These are phyloP conservation scores for Variabilichromis moorii DNA, from an alignment of 2,113 vertebrate genomes.

Conservation along the genomic window DNA sequence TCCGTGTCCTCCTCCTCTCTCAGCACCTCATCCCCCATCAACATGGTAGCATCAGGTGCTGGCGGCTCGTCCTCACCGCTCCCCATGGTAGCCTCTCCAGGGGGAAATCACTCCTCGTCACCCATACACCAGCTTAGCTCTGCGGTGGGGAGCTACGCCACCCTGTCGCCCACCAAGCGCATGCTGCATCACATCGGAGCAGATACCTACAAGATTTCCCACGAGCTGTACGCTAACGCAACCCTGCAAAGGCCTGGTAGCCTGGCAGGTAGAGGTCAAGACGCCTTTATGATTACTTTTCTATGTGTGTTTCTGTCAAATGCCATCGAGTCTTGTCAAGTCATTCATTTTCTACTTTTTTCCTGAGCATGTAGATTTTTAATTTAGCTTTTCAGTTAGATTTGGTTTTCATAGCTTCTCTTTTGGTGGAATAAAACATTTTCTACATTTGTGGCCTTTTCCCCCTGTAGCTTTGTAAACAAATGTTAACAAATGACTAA, in stretches of 20 bases:
- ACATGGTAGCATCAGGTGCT: constrained; percentile 78
- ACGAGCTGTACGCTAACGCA: constrained; percentile 92
- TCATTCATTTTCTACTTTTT: background rate
- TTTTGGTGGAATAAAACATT: background rate
- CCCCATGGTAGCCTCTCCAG: constrained; percentile 64
- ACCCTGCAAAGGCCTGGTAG: constrained; percentile 96
- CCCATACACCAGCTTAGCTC: constrained; percentile 93
- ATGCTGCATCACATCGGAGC: constrained; percentile 80
- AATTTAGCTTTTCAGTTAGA: background rate
- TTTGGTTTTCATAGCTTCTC: background rate
- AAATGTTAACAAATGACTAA: background rate
- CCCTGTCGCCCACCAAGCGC: constrained; percentile 92
- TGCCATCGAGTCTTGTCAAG: background rate
- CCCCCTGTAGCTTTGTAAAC: background rate
- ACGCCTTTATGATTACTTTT: background rate
- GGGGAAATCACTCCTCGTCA: constrained; percentile 72
- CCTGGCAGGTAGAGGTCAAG: constrained; percentile 82
- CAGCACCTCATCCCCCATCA: constrained; percentile 94
- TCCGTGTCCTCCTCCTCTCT: background rate
- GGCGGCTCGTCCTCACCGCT: constrained; percentile 77
- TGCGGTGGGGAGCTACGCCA: constrained; percentile 89
- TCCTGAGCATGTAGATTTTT: background rate
- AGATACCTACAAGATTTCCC: constrained; percentile 92
- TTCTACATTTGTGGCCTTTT: background rate
- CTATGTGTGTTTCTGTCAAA: background rate